Evolutionary conservation across 1,140 invertebrate species (phyloP), one percentile per base, ranked within the genome.

Genomic region (Drosophila takahashii): DNA sequence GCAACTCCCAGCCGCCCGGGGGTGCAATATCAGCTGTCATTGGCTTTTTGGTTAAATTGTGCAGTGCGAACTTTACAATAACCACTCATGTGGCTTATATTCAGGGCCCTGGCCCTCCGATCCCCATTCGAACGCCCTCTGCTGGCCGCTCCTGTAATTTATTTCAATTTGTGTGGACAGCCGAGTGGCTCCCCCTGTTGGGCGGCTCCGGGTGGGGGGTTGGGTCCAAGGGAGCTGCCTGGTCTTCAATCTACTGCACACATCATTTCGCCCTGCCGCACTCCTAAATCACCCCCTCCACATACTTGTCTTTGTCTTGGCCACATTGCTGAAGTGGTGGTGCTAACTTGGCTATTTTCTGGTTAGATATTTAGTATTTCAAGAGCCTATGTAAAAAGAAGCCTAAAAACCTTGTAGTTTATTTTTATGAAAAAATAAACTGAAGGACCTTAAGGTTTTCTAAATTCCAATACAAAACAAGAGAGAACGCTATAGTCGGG

Each of bases 101-200:
- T 61, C 78, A 69, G 74, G 66, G 66, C 65, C 27, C n/a, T 10
- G 66, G 66, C 65, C 27, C n/a, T 10, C 58, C 42, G 47, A 52
- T 41, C 44, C 56, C 54, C 56, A 11, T 54, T 41, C 67, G 22
- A 34, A 50, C 73, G 61, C 56, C 70, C 75, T 57, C 65, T 80
- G 62, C 83, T 52, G 66, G 71, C 60, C 61, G 81, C 80, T 77
- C 73, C 60, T 84, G 84, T 89, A 89, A 89, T 89, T 89, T 89
- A 89, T 89, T 89, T 89, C 84, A 89, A 89, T 89, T 89, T 89
- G 84, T 89, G 84, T 72, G 69, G 84, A 89, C 84, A 89, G 77
- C 65, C 75, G 64, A 79, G 77, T 61, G 76, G 79, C 58, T 67
- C 64, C 64, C 64, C 37, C 45, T 29, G 27, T 41, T 67, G 52